These are phyloP conservation scores for Lomographa bimaculata DNA, from an alignment of 2,888 invertebrate species.

Conservation along the genomic window DNA sequence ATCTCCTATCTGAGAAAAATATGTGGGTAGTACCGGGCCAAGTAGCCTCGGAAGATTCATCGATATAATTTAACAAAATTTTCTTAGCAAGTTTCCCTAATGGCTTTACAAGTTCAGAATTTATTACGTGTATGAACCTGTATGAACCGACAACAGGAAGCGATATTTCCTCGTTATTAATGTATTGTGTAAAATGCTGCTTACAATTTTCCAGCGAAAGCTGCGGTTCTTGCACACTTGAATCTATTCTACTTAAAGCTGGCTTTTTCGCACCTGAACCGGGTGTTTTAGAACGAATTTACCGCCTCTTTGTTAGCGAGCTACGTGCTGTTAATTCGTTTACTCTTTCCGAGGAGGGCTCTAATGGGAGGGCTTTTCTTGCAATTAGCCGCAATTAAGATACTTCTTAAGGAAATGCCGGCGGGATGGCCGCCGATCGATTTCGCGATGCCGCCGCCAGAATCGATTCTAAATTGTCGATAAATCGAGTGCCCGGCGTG, in stretches of 20 bases:
- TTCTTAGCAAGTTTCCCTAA: slow-evolving; percentile 18
- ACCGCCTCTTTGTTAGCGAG: slow-evolving; percentile 61
- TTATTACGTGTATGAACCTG: slow-evolving; percentile 20
- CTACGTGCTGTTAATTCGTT: slow-evolving; percentile 78
- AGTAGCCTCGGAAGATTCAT: slow-evolving; percentile 13
- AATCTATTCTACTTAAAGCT: slow-evolving; percentile 73
- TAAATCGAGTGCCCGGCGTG: slow-evolving; percentile 34
- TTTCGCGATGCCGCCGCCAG: slow-evolving; percentile 43
- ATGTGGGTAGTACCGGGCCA: neutral
- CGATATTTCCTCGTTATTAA: slow-evolving; percentile 36
- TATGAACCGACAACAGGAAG: slow-evolving; percentile 26
- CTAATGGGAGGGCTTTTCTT: slow-evolving; percentile 76
- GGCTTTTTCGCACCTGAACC: slow-evolving; percentile 74
- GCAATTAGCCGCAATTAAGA: slow-evolving; percentile 80
- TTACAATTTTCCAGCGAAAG: slow-evolving; percentile 39
- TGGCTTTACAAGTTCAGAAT: slow-evolving; percentile 13
- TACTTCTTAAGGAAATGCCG: slow-evolving; percentile 62
- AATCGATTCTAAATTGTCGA: slow-evolving; percentile 38
- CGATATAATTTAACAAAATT: slow-evolving; percentile 21
- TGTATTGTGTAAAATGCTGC: slow-evolving; percentile 40
- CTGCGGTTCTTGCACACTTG: slow-evolving; percentile 50
- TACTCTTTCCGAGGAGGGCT: slow-evolving; percentile 67
- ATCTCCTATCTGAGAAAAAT: too few species aligned
- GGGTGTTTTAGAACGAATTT: slow-evolving; percentile 73
- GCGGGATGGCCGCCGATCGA: slow-evolving; percentile 40